phyloP scores from a whole-genome alignment of 2,888 invertebrate species.

The Oxytorus armatus region DNA sequence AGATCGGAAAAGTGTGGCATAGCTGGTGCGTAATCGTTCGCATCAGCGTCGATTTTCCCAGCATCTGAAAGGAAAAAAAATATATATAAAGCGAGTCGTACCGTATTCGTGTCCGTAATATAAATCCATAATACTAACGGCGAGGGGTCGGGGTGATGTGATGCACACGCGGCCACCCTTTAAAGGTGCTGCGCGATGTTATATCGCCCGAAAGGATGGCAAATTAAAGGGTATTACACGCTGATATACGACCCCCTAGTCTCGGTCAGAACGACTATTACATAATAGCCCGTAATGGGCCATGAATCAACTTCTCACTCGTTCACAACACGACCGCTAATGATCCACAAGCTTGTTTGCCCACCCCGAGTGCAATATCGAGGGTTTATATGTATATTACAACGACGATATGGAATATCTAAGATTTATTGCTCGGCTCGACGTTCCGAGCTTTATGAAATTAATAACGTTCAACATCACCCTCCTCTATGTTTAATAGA shows the following conservation, averaged over 20 bases:
- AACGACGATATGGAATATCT: constrained; percentile 13
- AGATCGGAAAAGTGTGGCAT: constrained; percentile 72
- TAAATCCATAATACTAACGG: constrained; percentile 3
- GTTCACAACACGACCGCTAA: constrained; percentile 64
- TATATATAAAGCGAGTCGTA: background rate
- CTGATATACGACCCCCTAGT: constrained; percentile 60
- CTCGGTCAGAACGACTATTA: constrained; percentile 61
- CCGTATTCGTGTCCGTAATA: background rate
- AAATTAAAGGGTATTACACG: constrained; percentile 52
- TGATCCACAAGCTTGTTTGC: constrained; percentile 47
- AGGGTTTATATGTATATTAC: constrained; percentile 2
- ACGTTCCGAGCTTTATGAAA: constrained; percentile 29
- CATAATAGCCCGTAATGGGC: constrained; percentile 66
- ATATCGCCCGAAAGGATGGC: constrained; percentile 43
- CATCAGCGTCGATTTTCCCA: constrained; percentile 65
- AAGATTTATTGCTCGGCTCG: constrained; percentile 34
- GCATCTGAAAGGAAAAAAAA: constrained; percentile 64
- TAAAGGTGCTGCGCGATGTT: constrained; percentile 37
- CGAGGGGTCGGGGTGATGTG: background rate
- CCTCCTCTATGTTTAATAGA: background rate
- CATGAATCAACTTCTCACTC: constrained; percentile 63
- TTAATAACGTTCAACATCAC: constrained; percentile 14
- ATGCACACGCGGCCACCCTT: constrained; percentile 38
- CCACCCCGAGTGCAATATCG: constrained; percentile 41
- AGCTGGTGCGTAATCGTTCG: constrained; percentile 67